Evolutionary conservation across 1,140 invertebrate species (phyloP), one percentile per base, ranked within the genome.

Genomic region (Listronotus bonariensis): DNA sequence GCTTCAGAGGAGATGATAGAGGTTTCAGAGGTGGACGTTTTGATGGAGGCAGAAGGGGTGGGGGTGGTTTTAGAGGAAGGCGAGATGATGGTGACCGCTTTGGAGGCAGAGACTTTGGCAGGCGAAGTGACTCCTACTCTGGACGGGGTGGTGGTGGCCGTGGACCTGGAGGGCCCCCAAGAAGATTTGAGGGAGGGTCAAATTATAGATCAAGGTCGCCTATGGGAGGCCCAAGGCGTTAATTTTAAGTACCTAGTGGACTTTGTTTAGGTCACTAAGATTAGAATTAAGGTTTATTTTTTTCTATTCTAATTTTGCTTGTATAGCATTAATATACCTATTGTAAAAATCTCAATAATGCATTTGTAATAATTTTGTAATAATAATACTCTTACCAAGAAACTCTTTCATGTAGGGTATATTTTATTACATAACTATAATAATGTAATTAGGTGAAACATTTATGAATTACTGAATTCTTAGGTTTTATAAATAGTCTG

Each of bases 141-240:
- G 42, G 60, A 8, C 59, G 68, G 14, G 70, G 71, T 48, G 62
- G 68, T 18, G 70, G 71, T 48, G 58, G 71, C 9, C 68, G 71
- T 15, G 74, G 75, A 8, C 54, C 54, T 34, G 32, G 52, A 14
- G 52, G 52, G 9, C 52, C 52, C 6, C 63, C 63, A 14, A 68
- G 72, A 20, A 69, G 74, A 38, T 75, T 73, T 58, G 75, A 75
- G 41, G 69, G 69, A 15, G 68, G 69, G 32, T 65, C 69, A n/a
- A 67, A 72, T 48, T 78, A 74, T 67, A 53, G 77, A 9, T 78
- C 77, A 57, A 69, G 77, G 18, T 78, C 77, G 15, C 77, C 77
- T 3, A 69, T 67, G 55, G 73, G 68, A 3, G 60, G 60, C 17
- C 72, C 71, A 41, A 73, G 76, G 26, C 74, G 69, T 68, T 77